A percentile compares a stretch with the other conserved stretches of the same genome.
Conservation (phyloP, 1,140 invertebrate species). For the Plutomurus gul region DNA sequence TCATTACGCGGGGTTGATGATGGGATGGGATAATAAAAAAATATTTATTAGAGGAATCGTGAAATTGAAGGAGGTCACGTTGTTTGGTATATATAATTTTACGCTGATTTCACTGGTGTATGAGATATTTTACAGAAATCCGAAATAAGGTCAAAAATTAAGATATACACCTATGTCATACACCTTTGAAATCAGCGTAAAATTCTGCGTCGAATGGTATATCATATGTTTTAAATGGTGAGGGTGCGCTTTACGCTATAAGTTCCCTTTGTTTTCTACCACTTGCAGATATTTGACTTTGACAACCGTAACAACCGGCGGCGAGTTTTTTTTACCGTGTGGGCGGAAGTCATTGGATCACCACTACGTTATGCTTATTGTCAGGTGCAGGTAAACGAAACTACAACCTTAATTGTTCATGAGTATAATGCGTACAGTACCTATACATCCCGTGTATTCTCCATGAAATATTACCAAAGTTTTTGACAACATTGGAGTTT, state of each 20-base stretch:
- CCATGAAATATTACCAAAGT: conserved; percentile 18
- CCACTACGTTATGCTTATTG: conserved; percentile 83
- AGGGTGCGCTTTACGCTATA: no score
- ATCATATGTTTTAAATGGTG: no score
- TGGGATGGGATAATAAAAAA: background rate
- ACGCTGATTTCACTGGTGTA: no score
- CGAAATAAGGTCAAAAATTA: no score
- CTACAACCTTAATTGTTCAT: conserved; percentile 49
- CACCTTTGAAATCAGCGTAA: no score
- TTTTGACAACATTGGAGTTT: conserved; percentile 18
- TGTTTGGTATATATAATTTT: no score
- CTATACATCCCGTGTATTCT: no score
- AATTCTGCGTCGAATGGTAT: no score
- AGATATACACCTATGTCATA: no score
- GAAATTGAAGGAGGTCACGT: background rate
- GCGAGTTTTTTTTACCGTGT: conserved; percentile 76
- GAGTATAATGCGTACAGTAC: background rate
- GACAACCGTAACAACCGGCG: conserved; percentile 84
- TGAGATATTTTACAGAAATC: no score
- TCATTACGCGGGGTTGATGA: background rate
- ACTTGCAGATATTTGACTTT: conserved; percentile 72
- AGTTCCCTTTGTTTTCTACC: no score
- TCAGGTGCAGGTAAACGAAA: conserved; percentile 81
- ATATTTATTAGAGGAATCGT: background rate
- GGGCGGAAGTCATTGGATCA: conserved; percentile 82